Percentiles rank a stretch among this genome's conserved stretches.
Evolutionary conservation across 2,797 vertebrate genomes (phyloP).

Genomic region (Dipus sagitta): DNA sequence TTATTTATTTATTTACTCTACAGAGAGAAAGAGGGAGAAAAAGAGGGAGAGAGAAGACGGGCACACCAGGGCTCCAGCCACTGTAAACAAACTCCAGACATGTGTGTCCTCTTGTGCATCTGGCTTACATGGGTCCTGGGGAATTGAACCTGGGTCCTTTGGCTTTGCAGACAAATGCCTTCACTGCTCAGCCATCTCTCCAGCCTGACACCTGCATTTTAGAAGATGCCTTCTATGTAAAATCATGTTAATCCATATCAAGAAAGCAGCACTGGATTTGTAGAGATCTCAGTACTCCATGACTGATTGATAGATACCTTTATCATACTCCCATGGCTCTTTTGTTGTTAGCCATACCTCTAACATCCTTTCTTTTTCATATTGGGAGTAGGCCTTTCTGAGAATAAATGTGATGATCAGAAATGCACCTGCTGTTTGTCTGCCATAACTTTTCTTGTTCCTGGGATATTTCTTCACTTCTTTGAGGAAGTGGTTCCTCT

Average conservation of each 20-base stretch:
- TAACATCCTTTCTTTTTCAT: conserved; percentile 10
- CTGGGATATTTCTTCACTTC: neutral
- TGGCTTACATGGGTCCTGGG: too few species aligned
- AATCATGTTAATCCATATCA: neutral
- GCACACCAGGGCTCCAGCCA: too few species aligned
- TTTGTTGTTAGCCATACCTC: neutral
- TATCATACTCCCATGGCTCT: neutral
- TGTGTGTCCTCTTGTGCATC: too few species aligned
- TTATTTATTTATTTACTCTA: too few species aligned
- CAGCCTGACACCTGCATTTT: neutral
- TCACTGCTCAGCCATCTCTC: too few species aligned
- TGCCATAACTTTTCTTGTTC: neutral
- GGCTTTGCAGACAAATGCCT: too few species aligned
- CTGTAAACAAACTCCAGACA: too few species aligned
- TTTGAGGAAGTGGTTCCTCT: neutral
- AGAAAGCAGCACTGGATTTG: neutral
- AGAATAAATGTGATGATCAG: neutral
- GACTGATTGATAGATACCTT: conserved; percentile 26
- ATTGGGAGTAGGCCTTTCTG: conserved; percentile 12
- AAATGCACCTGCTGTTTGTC: conserved; percentile 1
- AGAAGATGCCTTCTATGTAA: neutral
- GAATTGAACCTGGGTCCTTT: too few species aligned
- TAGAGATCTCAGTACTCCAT: neutral
- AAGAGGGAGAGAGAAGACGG: too few species aligned
- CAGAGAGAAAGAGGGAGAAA: too few species aligned